Percentiles rank a stretch among this genome's conserved stretches.
These are phyloP conservation scores for Lamellibrachia luymesi DNA, from an alignment of 1,140 invertebrate genomes.

Conservation along the genomic window DNA sequence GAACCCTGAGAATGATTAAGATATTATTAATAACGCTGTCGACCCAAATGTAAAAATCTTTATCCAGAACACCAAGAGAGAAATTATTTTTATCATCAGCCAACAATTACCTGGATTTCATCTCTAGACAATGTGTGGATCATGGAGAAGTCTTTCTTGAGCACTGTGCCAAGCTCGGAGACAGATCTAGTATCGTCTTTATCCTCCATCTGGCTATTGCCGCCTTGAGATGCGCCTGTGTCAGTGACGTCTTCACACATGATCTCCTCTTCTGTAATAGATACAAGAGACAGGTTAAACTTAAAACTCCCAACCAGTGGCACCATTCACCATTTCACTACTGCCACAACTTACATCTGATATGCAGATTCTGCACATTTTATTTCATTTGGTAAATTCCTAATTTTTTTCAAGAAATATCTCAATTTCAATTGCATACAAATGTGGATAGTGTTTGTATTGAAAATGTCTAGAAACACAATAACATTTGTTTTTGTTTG, in stretches of 20 bases:
- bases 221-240: not conserved
- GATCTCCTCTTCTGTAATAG: not conserved
- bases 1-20: too few species aligned
- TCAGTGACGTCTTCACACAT: not conserved
- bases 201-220: conserved; percentile 53
- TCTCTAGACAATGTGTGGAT: conserved; percentile 41
- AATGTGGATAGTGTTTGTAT: too few species aligned
- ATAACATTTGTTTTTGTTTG: too few species aligned
- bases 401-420: too few species aligned
- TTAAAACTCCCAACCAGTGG: too few species aligned
- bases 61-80: not conserved
- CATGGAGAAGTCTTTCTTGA: conserved; percentile 36
- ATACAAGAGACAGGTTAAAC: not conserved
- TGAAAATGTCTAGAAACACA: too few species aligned
- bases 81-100: conserved; percentile 19
- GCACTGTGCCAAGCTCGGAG: conserved; percentile 22
- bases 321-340: too few species aligned
- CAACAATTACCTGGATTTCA: conserved; percentile 37
- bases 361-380: too few species aligned
- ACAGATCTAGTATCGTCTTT: conserved; percentile 55
- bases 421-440: too few species aligned
- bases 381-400: too few species aligned
- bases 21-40: too few species aligned
- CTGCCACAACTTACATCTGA: too few species aligned
- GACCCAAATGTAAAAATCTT: not conserved